Evolutionary conservation across 37 sponge, comb jelly and placozoan genomes (phyloP).

Genomic region (Ephydatia muelleri): DNA sequence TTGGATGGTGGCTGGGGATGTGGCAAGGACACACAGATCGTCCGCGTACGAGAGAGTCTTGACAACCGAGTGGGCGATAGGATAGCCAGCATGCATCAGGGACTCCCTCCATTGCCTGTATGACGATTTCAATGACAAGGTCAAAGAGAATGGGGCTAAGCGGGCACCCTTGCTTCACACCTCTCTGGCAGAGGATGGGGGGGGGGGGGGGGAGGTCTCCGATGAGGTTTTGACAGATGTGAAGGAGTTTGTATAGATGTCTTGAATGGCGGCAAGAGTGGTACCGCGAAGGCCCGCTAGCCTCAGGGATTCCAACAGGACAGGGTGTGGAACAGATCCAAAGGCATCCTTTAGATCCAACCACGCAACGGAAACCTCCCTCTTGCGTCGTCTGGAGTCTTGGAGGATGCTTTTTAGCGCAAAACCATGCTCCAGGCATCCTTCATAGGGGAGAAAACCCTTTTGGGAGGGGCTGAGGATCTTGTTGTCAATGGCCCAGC

Average conservation of each 20-base stretch:
- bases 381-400: constrained; percentile 16
- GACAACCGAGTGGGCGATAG: neutral
- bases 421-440: constrained; percentile 39
- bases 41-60: constrained; percentile 27
- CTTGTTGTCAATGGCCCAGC: constrained; percentile 16
- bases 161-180: constrained; percentile 49
- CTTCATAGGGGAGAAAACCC: constrained; percentile 53
- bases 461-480: constrained; percentile 20
- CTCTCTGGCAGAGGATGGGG: neutral
- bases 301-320: neutral
- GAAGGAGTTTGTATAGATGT: constrained; percentile 34
- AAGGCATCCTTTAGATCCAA: constrained; percentile 49
- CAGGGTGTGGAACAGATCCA: constrained; percentile 31
- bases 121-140: constrained; percentile 23
- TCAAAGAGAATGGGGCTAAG: constrained; percentile 40
- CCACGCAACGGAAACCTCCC: constrained; percentile 22
- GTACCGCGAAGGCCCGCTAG: too few species aligned
- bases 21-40: constrained; percentile 26
- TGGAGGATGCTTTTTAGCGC: constrained; percentile 7
- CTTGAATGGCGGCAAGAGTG: neutral
- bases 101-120: neutral
- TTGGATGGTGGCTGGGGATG: neutral
- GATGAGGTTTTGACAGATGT: neutral
- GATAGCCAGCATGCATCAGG: neutral
- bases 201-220: too few species aligned